Evolutionary conservation across 1,140 invertebrate genomes (phyloP), one percentile per base, ranked within the genome.

Genomic region (Drosophila ohnishii): DNA sequence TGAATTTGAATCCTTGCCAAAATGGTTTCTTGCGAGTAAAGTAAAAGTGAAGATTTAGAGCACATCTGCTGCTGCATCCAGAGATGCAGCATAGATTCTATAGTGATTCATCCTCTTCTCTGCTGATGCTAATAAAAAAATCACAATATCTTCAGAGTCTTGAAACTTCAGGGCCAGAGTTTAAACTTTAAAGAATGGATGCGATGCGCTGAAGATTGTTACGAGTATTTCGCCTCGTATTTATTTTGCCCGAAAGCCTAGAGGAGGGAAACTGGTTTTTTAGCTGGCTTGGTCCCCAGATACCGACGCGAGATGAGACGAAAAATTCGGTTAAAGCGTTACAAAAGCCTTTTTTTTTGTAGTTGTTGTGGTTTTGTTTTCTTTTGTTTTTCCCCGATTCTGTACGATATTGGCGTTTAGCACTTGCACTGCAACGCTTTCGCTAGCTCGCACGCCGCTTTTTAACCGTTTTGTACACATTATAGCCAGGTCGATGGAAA

Each of bases 361-460:
- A 19, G 6, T 66, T 34, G 37, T 34, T 60, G 11, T 22, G 19
- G 13, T 34, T 47, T 53, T 51, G 39, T 50, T 45, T 73, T 63
- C 56, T 60, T 76, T 67, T 55, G 47, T 44, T 58, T 75, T 75
- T 75, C 35, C 14, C 34, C 39, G 42, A 72, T 76, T 69, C 85
- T 70, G 30, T 63, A 78, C 70, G 81, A 75, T 70, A 8, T 70
- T 67, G 56, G 35, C 55, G 34, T 59, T 65, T 83, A 87, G 78
- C 83, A 86, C 83, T 86, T 78, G 83, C 78, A 75, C 83, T 78
- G 65, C 67, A 86, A 78, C 67, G 81, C 81, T 82, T 85, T 86
- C 81, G 67, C 67, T 37, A 2, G 35, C 34, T 37, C 28, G 16
- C 45, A 57, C 47, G 39, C 51, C 35, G 13, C 44, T 35, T 56